Evolutionary conservation across 2,113 vertebrate genomes (phyloP).

Genomic region (Esox niger): DNA sequence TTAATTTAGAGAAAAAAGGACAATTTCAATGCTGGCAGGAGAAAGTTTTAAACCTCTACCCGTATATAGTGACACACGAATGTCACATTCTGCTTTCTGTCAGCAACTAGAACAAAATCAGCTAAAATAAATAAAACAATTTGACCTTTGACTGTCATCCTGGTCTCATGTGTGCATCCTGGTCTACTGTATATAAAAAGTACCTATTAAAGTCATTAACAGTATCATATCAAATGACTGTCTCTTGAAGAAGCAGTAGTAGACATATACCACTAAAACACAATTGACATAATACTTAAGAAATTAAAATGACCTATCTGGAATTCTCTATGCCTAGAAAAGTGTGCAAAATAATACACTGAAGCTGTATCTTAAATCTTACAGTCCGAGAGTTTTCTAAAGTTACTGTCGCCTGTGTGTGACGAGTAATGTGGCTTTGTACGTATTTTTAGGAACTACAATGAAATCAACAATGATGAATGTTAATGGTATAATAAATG

Average conservation of each 20-base stretch:
- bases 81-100: neutral
- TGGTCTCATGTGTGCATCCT: no score
- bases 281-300: neutral
- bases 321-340: neutral
- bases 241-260: neutral
- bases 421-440: no score
- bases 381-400: no score
- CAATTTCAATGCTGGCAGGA: neutral
- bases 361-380: neutral
- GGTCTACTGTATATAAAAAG: neutral
- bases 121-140: no score
- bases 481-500: no score
- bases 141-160: no score
- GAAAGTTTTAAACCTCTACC: neutral
- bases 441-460: no score
- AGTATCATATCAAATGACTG: no score
- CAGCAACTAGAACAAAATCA: no score
- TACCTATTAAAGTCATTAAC: no score
- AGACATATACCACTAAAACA: neutral
- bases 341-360: neutral
- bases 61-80: neutral
- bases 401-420: no score
- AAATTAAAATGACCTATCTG: neutral
- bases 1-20: slow-evolving; percentile 2
- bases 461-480: no score